Percentiles rank a stretch among this genome's conserved stretches.
Evolutionary conservation across 2,113 vertebrate genomes (phyloP).

Genomic region (Nymphicus hollandicus): DNA sequence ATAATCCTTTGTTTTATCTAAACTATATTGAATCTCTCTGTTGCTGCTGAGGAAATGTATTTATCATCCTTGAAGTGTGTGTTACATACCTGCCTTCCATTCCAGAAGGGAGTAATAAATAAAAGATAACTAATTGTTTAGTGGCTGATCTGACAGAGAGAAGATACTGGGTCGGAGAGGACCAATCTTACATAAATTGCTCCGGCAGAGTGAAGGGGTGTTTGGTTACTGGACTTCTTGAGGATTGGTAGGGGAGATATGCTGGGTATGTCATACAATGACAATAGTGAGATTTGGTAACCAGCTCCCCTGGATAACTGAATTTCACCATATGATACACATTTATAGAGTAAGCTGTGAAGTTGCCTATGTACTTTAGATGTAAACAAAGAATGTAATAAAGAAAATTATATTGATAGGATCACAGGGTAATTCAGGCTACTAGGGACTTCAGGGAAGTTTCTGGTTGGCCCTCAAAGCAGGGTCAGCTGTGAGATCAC

Average conservation of each 20-base stretch:
- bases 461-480: background rate
- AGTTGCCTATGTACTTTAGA: background rate
- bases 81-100: background rate
- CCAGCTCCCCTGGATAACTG: background rate
- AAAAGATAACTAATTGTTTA: constrained; percentile 18
- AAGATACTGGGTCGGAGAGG: background rate
- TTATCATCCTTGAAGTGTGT: constrained; percentile 13
- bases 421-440: background rate
- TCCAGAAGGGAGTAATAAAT: background rate
- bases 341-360: background rate
- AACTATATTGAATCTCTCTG: background rate
- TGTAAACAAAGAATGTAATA: background rate
- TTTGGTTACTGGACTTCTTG: background rate
- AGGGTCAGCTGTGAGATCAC: background rate
- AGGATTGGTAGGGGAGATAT: background rate
- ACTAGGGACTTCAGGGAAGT: background rate
- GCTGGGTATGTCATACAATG: background rate
- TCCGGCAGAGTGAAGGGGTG: background rate
- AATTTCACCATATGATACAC: background rate
- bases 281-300: background rate
- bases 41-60: background rate
- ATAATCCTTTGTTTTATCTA: background rate
- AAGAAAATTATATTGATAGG: background rate
- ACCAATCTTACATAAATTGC: background rate
- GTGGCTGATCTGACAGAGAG: background rate